Percentiles rank a stretch among this genome's conserved stretches.
These are phyloP conservation scores for Gavia stellata DNA, from an alignment of 2,113 vertebrate genomes.

Conservation along the genomic window DNA sequence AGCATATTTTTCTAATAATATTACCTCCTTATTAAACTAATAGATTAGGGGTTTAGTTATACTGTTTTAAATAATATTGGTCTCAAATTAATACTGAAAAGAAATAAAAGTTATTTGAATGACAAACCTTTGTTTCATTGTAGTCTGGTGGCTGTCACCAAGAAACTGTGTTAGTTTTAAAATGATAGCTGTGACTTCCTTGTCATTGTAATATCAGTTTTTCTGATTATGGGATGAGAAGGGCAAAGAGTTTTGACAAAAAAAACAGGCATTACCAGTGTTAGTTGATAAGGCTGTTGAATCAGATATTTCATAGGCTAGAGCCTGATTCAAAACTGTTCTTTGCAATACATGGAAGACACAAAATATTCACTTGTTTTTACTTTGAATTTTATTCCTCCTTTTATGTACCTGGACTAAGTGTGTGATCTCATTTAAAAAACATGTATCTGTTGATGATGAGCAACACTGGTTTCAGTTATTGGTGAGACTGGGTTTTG, in stretches of 20 bases:
- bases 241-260: not conserved
- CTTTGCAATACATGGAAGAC: not conserved
- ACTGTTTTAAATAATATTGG: not conserved
- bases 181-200: not conserved
- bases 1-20: conserved; percentile 34
- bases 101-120: not conserved
- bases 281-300: not conserved
- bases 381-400: not conserved
- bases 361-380: not conserved
- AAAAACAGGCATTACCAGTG: not conserved
- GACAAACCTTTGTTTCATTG: not conserved
- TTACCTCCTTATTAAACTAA: not conserved
- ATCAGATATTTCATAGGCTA: not conserved
- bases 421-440: not conserved
- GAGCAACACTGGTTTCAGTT: not conserved
- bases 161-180: not conserved
- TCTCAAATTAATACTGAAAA: not conserved
- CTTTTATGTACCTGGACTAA: not conserved
- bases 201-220: not conserved
- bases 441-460: not conserved
- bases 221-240: not conserved
- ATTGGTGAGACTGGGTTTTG: not conserved
- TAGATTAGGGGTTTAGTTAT: not conserved
- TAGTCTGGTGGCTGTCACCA: not conserved
- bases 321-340: not conserved